Evolutionary conservation across 2,797 vertebrate genomes (phyloP), one percentile per base, ranked within the genome.

Genomic region (Potorous gilbertii): DNA sequence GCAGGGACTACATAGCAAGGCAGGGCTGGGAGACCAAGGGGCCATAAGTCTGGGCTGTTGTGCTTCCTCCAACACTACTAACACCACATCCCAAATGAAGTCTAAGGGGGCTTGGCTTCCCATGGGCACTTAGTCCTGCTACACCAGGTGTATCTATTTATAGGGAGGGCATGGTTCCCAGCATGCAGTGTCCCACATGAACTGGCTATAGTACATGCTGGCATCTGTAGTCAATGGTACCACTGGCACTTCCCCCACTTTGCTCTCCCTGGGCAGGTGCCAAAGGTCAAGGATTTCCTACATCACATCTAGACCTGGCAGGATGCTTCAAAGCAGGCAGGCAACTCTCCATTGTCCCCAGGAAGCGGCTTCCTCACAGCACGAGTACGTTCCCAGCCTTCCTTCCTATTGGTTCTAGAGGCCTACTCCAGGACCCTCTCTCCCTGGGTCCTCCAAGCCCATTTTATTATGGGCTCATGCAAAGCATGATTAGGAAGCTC

Each of bases 261-360:
- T 87, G 3, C 40, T 9, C 31, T 87, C 40, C 40, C 40, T 50
- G 74, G 74, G 74, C 40, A 87, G 40, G 40, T 46, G 24, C 40
- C 74, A 87, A 87, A 34, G 24, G 74, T 40, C 40, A 87, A 87
- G 74, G 40, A 87, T 27, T 50, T 87, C 74, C 74, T 87, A 50
- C 21, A 50, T 50, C 74, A 46, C 21, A 21, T 46, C 9, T 11
- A 24, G 24, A 87, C 24, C 74, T 90, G 54, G 91, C 46, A 93
- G 66, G 55, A 89, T 87, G 40, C 74, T 28, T 87, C 40, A 87
- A 87, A 50, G 40, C 40, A 46, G 27, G 21, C 57, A 90, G 96
- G 94, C 93, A 96, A 96, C 93, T 97, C 95, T 97, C 96, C 96
- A 95, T 66, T 95, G 62, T 96, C 92, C 93, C 95, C 40, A 1